A percentile compares a stretch with the other conserved stretches of the same genome.
Evolutionary conservation across 2,797 vertebrate genomes (phyloP).

Genomic region (Sebastes iracundus): DNA sequence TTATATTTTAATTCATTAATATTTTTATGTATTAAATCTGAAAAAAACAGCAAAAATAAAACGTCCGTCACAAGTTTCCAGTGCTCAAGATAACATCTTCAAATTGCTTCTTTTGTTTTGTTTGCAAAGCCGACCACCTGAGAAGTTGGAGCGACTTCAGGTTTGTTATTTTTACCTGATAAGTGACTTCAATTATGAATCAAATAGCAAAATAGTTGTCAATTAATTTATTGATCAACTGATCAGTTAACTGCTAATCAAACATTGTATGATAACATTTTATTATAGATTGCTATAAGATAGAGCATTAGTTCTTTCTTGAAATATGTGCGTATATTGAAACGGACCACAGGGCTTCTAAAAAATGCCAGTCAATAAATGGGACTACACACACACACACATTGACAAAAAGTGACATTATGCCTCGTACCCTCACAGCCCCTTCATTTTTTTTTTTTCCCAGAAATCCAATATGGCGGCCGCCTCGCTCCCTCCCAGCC

Average conservation of each 20-base stretch:
- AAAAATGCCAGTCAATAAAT: background rate
- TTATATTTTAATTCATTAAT: background rate
- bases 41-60: background rate
- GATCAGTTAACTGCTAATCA: too few species aligned
- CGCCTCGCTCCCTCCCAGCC: slow-evolving; percentile 30
- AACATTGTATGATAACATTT: background rate
- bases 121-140: background rate
- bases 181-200: background rate
- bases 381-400: background rate
- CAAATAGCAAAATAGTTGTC: background rate
- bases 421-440: slow-evolving; percentile 5
- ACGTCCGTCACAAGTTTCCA: background rate
- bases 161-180: background rate
- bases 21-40: background rate
- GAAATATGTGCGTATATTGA: background rate
- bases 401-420: slow-evolving; percentile 13
- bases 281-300: background rate
- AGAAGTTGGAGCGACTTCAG: background rate
- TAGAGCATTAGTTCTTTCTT: background rate
- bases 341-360: background rate
- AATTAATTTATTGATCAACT: background rate
- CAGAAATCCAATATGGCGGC: slow-evolving; percentile 63
- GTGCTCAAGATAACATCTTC: background rate
- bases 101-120: background rate
- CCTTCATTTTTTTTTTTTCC: slow-evolving; percentile 15